phyloP scores from a whole-genome alignment of 2,113 vertebrate genomes.

The Crotalus horridus region DNA sequence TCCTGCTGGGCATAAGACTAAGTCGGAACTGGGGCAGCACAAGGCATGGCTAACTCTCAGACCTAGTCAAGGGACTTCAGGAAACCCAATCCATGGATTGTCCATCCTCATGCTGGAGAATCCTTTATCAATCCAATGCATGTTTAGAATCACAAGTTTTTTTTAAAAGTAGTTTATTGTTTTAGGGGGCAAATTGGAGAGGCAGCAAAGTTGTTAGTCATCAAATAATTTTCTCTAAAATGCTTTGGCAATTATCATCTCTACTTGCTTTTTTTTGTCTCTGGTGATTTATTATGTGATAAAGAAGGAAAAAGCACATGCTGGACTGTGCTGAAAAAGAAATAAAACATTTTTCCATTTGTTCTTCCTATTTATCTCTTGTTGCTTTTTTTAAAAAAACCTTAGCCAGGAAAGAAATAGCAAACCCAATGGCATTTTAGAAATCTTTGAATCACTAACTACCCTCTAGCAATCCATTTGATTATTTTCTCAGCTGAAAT shows the following conservation, averaged over 20 bases:
- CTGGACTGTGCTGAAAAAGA: conserved; percentile 63
- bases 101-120: too few relatives aligned
- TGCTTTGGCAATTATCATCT: background rate
- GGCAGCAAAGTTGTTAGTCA: conserved; percentile 19
- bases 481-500: background rate
- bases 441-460: background rate
- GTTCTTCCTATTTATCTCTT: conserved; percentile 53
- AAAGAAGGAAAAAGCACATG: conserved; percentile 38
- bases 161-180: conserved; percentile 56
- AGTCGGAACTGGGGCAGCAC: too few relatives aligned
- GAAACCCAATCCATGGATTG: too few relatives aligned
- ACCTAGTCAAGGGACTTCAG: too few relatives aligned
- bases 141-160: conserved; percentile 41
- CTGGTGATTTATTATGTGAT: conserved; percentile 37
- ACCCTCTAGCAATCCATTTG: background rate
- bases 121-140: conserved; percentile 38
- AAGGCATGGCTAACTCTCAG: too few relatives aligned
- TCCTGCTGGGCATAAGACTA: too few relatives aligned
- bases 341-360: conserved; percentile 68
- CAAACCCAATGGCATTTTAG: conserved; percentile 51
- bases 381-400: conserved; percentile 21
- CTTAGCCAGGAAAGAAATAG: conserved; percentile 28
- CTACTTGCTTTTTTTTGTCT: conserved; percentile 3
- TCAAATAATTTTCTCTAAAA: conserved; percentile 24
- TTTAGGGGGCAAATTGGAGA: conserved; percentile 35